These are phyloP conservation scores for Stegana nigrithorax DNA, from an alignment of 2,888 invertebrate genomes.

Conservation along the genomic window DNA sequence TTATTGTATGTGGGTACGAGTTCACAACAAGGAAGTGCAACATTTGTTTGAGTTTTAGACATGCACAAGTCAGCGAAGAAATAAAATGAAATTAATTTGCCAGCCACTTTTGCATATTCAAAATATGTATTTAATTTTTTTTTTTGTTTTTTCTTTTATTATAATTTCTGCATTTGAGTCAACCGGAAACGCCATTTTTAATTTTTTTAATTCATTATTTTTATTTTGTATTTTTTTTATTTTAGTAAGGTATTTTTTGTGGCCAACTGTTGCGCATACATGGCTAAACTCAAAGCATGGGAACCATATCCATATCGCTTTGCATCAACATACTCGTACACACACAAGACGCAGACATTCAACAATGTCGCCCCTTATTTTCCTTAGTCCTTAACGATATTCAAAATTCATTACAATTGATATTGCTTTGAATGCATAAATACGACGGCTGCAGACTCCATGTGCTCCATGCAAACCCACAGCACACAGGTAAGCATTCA, in stretches of 20 bases:
- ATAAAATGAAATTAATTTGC: background rate
- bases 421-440: constrained; percentile 66
- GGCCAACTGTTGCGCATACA: constrained; percentile 10
- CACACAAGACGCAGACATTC: constrained; percentile 43
- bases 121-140: background rate
- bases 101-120: constrained; percentile 16
- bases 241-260: too few species aligned
- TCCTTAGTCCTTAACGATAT: constrained; percentile 57
- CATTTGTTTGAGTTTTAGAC: constrained; percentile 47
- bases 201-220: too few species aligned
- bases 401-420: constrained; percentile 68
- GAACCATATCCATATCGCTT: constrained; percentile 65
- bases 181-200: background rate
- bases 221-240: too few species aligned
- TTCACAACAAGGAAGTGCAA: constrained; percentile 48
- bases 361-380: too few species aligned
- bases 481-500: constrained; percentile 24
- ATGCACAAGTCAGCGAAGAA: constrained; percentile 28
- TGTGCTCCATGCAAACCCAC: constrained; percentile 9
- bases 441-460: constrained; percentile 36
- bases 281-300: too few species aligned
- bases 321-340: constrained; percentile 45
- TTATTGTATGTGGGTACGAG: too few species aligned
- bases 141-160: background rate
- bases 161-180: background rate